Evolutionary conservation across 2,797 vertebrate species (phyloP), one percentile per base, ranked within the genome.

Genomic region (Cuniculus paca): DNA sequence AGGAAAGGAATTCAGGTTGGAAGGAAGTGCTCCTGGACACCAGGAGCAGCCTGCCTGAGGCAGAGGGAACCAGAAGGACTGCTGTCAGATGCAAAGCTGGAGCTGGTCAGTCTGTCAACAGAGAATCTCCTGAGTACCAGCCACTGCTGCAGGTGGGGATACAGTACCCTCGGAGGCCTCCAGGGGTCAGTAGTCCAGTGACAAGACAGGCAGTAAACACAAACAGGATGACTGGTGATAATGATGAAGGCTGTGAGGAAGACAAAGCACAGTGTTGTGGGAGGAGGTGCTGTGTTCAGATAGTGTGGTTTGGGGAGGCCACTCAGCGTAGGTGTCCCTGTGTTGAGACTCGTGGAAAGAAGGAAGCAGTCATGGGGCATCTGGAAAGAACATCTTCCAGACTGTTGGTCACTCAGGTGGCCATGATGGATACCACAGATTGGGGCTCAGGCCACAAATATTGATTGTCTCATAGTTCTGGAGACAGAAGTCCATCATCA

Each of bases 121-220:
- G 45, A 63, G 39, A 5, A 4, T 42, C 85, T 28, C 54, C n/a
- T 17, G 14, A 31, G 83, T 28, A 39, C 72, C 22, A 19, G 80
- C 19, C 14, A 20, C 63, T 1, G 5, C 31, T 0, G 0, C 0
- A 0, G 54, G 31, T 10, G 4, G 11, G 28, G 56, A 17, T 14
- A 3, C 75, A 39, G n/a, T 2, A 60, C 54, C 54, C n/a, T 22
- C 10, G 17, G 36, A 81, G 54, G n/a, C 56, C 84, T 50, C 17
- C 0, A 68, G 56, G 80, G 75, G 84, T 70, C n/a, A 39, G 0
- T 61, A 5, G 34, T 61, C 58, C n/a, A 58, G 54, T 48, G 61
- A 26, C 39, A 72, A 88, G 85, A 54, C 8, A 65, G 45, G 56
- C 54, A 61, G 36, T 19, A 60, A 80, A 79, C 78, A 61, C 61